Conservation (phyloP, 2,113 vertebrate species). For the Paramormyrops kingsleyae region DNA sequence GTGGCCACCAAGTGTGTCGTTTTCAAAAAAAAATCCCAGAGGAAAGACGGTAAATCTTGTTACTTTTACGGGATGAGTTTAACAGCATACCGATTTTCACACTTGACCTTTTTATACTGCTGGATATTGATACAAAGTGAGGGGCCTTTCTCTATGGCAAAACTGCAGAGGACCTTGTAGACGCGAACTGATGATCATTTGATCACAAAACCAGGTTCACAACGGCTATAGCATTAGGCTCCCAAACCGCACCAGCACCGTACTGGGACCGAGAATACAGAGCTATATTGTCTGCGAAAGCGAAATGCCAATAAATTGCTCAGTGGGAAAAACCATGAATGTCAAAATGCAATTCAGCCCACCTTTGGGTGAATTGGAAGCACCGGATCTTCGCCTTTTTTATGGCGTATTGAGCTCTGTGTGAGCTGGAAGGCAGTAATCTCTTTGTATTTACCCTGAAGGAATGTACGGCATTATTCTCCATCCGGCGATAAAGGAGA, state of each 20-base stretch:
- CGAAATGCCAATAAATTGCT: conserved; percentile 3
- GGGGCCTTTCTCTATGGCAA: not conserved
- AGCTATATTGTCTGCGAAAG: not conserved
- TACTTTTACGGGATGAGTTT: not conserved
- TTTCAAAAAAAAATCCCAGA: not conserved
- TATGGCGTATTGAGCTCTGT: conserved; percentile 17
- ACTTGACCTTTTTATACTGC: not conserved
- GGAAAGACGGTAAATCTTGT: not conserved
- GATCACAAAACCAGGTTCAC: not conserved
- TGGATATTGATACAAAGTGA: not conserved
- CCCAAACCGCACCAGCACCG: not conserved
- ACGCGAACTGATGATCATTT: not conserved
- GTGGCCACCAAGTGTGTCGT: not conserved
- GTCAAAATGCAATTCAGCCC: not conserved
- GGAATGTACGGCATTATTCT: conserved; percentile 19
- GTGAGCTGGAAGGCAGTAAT: conserved; percentile 24
- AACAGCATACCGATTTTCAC: not conserved
- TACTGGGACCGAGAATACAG: not conserved
- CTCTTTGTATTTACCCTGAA: conserved; percentile 22
- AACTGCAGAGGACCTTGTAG: not conserved
- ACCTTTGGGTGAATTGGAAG: conserved; percentile 6
- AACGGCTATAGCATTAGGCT: not conserved
- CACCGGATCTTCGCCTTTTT: not conserved
- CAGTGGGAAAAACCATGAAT: not conserved
- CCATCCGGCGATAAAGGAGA: not conserved